Base-by-base conservation (phyloP, 2,113 vertebrate genomes). In the Cricetomys ansorgei region DNA sequence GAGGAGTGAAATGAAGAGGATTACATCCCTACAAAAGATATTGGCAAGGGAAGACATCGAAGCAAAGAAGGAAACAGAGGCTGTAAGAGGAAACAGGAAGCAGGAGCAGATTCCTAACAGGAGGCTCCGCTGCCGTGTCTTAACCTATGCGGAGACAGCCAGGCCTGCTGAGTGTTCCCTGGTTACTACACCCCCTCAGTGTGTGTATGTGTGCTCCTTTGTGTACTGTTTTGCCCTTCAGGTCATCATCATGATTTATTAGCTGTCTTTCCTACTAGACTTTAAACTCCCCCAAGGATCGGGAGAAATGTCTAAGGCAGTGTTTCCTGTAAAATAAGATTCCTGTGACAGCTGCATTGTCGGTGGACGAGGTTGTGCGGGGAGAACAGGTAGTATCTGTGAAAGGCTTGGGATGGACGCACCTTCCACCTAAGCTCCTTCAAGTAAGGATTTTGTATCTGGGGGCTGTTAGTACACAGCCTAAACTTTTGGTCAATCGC, bases 1-100 rank as follows among this genome's bases (percentile, higher is more conserved):
- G 23, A 89, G 81, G 91, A 91, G 27, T 53, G 23, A 94, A 95
- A 86, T 84, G 62, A 93, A 85, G 65, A 89, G 37, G 23, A 75
- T 75, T 84, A 12, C 53, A 77, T 70, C 59, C 55, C 34, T 27
- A 67, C 8, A 50, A 81, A 94, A 87, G 67, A 23, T 53, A 40
- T 2, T 65, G 31, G 27, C 23, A 53, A 7, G 27, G 48, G 48
- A 69, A 91, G 48, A 29, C 3, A 13, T 12, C n/a, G 34, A 40
- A 73, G 59, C 40, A 50, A 88, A 89, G 43, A 83, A 94, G 48
- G 50, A 53, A 77, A 86, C 4, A 19, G 50, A 62, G 57, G 6
- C 55, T n/a, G 40, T 5, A 5, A 3, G 3, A 0, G 6, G 10
- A 4, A 50, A 88, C n/a, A n/a, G 65, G 3, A n/a, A n/a, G n/a